Percentiles rank a stretch among this genome's conserved stretches.
Evolutionary conservation across 2,113 vertebrate species (phyloP).

Genomic region (Actenoides hombroni): DNA sequence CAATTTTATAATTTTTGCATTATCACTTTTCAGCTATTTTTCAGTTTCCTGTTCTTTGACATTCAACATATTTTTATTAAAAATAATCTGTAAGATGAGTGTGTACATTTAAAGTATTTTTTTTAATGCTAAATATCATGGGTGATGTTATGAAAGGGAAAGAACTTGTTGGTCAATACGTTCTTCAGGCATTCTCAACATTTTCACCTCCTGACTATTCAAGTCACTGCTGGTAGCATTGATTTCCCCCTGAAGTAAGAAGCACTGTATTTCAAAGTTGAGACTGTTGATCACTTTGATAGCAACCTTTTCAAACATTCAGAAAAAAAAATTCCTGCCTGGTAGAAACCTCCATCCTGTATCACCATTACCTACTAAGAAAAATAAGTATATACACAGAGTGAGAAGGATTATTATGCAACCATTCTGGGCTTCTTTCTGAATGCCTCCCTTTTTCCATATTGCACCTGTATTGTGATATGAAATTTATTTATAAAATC

Average conservation of each 20-base stretch:
- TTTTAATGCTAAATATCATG: not conserved
- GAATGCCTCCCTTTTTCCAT: not conserved
- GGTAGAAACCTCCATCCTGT: not conserved
- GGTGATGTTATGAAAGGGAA: not conserved
- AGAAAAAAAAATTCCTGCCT: not conserved
- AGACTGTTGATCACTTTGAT: not conserved
- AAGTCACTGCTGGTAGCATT: not conserved
- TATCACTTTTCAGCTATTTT: not conserved
- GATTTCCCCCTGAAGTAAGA: not conserved
- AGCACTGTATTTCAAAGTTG: not conserved
- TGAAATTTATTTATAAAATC: not conserved
- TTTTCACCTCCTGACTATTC: not conserved
- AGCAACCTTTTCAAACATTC: not conserved
- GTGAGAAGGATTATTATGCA: not conserved
- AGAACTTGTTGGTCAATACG: accelerated
- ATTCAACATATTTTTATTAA: not conserved
- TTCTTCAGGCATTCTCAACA: not conserved
- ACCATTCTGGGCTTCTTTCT: not conserved
- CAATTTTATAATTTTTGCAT: not conserved
- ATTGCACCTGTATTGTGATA: not conserved
- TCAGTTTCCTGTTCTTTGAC: not conserved
- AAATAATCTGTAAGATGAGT: not conserved
- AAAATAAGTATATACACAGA: not conserved
- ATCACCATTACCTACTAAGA: not conserved
- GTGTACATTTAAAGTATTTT: not conserved